Evolutionary conservation across 2,797 vertebrate species (phyloP).

Genomic region (Gorsachius magnificus): DNA sequence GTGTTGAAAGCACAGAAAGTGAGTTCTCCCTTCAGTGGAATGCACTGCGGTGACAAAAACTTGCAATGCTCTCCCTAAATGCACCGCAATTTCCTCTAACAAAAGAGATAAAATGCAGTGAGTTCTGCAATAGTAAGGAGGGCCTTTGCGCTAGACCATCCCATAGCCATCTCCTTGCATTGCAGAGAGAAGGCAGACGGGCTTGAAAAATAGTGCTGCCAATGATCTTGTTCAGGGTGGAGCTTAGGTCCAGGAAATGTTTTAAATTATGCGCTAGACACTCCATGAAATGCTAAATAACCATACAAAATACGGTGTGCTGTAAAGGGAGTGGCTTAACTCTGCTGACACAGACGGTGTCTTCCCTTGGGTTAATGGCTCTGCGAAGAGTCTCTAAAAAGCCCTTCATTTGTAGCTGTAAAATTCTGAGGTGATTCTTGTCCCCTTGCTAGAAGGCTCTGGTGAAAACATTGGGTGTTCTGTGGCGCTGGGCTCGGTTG

Average conservation of each 20-base stretch:
- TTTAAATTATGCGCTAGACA: constrained; percentile 39
- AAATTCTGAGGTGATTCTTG: neutral
- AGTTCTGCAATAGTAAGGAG: neutral
- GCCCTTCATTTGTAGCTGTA: neutral
- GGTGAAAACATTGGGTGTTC: constrained; percentile 13
- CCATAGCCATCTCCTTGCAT: constrained; percentile 22
- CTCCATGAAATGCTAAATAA: constrained; percentile 8
- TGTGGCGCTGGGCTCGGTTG: neutral
- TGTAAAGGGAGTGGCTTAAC: neutral
- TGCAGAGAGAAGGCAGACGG: neutral
- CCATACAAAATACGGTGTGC: neutral
- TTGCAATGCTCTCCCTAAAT: neutral
- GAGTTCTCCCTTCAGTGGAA: constrained; percentile 33
- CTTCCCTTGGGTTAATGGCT: neutral
- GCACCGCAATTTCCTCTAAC: neutral
- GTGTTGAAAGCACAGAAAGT: constrained; percentile 37
- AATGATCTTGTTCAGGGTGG: constrained; percentile 44
- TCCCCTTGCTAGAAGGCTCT: neutral
- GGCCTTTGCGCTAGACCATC: neutral
- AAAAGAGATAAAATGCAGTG: neutral
- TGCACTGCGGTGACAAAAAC: neutral
- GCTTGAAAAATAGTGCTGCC: constrained; percentile 24
- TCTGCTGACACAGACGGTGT: neutral
- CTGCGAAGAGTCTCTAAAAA: neutral
- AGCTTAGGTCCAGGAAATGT: constrained; percentile 62